Evolutionary conservation across 1,140 invertebrate genomes (phyloP).

Genomic region (Pteromalus puparum): DNA sequence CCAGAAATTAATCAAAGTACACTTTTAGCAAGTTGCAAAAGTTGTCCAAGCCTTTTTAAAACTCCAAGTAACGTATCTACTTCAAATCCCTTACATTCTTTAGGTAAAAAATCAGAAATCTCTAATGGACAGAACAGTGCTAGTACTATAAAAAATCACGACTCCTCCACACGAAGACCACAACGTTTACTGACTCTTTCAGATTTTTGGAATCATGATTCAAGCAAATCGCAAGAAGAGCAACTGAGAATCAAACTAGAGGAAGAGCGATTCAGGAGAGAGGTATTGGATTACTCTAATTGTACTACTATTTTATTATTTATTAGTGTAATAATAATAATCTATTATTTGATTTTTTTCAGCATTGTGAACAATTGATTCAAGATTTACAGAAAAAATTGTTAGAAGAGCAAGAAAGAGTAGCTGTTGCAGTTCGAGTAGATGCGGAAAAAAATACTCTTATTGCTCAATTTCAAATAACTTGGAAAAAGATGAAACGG

Average conservation of each 20-base stretch:
- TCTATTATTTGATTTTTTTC: conserved; percentile 57
- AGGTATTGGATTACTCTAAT: conserved; percentile 72
- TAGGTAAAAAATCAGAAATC: conserved; percentile 8
- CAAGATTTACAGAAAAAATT: conserved; percentile 83
- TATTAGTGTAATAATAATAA: neutral
- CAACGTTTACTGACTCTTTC: conserved; percentile 73
- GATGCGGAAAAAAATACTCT: conserved; percentile 84
- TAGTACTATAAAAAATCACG: conserved; percentile 23
- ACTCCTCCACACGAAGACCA: conserved; percentile 41
- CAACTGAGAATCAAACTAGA: conserved; percentile 79
- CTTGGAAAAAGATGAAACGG: conserved; percentile 75
- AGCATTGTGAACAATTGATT: conserved; percentile 87
- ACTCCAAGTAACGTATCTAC: conserved; percentile 36
- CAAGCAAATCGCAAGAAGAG: conserved; percentile 67
- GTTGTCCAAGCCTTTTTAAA: conserved; percentile 49
- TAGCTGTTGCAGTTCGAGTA: conserved; percentile 85
- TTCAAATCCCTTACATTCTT: neutral
- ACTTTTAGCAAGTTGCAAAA: conserved; percentile 30
- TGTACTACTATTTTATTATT: conserved; percentile 23
- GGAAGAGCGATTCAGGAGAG: conserved; percentile 85
- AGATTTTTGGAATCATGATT: conserved; percentile 75
- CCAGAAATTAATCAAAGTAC: conserved; percentile 30
- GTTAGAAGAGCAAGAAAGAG: conserved; percentile 85
- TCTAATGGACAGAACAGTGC: conserved; percentile 28
- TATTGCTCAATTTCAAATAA: conserved; percentile 79